Evolutionary conservation across 2,888 invertebrate species (phyloP), one percentile per base, ranked within the genome.

Genomic region (Noctua fimbriata): DNA sequence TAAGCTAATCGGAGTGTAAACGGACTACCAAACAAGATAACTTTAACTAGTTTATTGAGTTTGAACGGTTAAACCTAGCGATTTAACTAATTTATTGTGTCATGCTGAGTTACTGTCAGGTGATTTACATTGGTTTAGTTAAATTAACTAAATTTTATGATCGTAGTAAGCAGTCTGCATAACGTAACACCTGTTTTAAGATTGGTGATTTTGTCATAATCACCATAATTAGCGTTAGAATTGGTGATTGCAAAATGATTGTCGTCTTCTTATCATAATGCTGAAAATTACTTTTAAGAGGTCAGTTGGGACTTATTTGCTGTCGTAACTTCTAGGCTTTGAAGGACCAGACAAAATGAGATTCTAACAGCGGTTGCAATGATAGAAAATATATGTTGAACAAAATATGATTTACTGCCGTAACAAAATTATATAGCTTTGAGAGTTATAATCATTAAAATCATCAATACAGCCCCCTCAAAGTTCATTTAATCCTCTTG

Each of bases 1-100:
- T 60, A 77, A 60, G 49, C 76, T 80, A 86, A 85, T 86, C 86
- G 52, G 41, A 41, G 80, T 69, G 69, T 86, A 79, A 85, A 80
- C 66, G 74, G 66, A 66, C 55, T 74, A 69, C 69, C n/a, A 76
- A 55, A 75, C 69, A 60, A 67, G 80, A 86, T 75, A 72, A 73
- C 67, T 67, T 44, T n/a, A 44, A 3, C 74, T 83, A 63, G 72
- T 80, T 86, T 77, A 85, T 75, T 71, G 28, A 49, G 28, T 74
- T 18, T 47, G 58, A 76, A 83, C 63, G 63, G 58, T 76, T 44
- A 75, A 60, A 63, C 58, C 16, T 70, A 49, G 55, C 52, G 55
- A 73, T 77, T 81, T 81, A 82, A 73, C 65, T 69, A 72, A 85
- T 78, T 85, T 84, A 85, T 66, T 66, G 58, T 81, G 55, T 36